Percentiles rank a stretch among this genome's conserved stretches.
These are phyloP conservation scores for Nesospiza acunhae DNA, from an alignment of 2,113 vertebrate species.

Conservation along the genomic window DNA sequence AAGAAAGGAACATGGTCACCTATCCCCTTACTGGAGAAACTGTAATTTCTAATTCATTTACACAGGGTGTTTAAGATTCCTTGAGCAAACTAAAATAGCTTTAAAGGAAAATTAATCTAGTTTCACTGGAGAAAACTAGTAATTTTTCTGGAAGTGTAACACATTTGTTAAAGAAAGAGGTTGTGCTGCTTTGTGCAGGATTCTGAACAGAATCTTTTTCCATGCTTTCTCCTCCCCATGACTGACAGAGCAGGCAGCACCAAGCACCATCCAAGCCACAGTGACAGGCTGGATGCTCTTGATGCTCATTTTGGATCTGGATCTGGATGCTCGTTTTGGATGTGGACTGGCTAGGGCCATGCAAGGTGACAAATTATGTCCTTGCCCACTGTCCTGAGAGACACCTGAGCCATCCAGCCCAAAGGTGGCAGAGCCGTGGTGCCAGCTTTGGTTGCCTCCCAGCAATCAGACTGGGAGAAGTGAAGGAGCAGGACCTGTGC, in stretches of 20 bases:
- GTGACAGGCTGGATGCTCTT: not conserved
- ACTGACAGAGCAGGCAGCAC: not conserved
- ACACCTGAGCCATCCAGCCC: not conserved
- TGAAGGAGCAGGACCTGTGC: not conserved
- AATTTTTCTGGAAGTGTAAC: conserved; percentile 18
- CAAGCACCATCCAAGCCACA: not conserved
- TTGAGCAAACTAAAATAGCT: conserved; percentile 50
- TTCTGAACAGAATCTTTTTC: not conserved
- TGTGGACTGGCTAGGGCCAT: not conserved
- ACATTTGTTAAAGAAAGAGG: conserved; percentile 29
- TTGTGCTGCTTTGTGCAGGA: not conserved
- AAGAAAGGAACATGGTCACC: conserved; percentile 60
- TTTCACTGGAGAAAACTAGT: conserved; percentile 35
- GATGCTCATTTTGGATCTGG: not conserved
- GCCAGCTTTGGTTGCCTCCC: not conserved
- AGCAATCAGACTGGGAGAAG: not conserved
- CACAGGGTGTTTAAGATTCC: conserved; percentile 44
- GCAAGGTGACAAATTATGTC: not conserved
- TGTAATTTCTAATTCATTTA: conserved; percentile 65
- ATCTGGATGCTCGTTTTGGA: not conserved
- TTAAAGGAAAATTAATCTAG: conserved; percentile 60
- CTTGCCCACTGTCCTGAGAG: accelerated
- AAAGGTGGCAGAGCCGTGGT: accelerated
- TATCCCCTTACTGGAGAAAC: conserved; percentile 53
- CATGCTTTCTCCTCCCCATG: not conserved